A percentile compares a stretch with the other conserved stretches of the same genome.
Conservation (phyloP, 2,797 vertebrate genomes). For the Champsocephalus gunnari region DNA sequence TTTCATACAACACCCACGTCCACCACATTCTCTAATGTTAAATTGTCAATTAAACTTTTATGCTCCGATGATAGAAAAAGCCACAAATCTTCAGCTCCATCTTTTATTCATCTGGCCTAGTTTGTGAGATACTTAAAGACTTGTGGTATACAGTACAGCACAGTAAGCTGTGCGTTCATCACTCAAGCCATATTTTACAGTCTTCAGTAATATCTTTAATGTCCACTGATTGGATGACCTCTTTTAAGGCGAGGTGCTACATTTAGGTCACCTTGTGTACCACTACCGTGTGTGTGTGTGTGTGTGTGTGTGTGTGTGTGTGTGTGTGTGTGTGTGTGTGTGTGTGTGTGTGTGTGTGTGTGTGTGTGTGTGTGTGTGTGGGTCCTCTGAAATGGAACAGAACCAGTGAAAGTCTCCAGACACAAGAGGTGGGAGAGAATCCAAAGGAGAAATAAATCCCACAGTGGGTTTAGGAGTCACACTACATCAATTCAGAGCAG, state of each 20-base stretch:
- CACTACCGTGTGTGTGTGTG: not conserved
- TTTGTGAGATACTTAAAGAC: slow-evolving; percentile 54
- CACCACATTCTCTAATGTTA: slow-evolving; percentile 62
- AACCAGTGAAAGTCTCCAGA: slow-evolving; percentile 39
- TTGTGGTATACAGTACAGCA: slow-evolving; percentile 6
- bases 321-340: too few species aligned
- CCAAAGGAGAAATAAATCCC: slow-evolving; percentile 32
- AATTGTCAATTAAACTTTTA: slow-evolving; percentile 72
- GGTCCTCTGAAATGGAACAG: slow-evolving; percentile 26
- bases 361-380: too few species aligned
- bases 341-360: too few species aligned
- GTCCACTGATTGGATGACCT: slow-evolving; percentile 41
- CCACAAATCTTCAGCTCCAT: slow-evolving; percentile 64
- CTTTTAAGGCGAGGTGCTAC: slow-evolving; percentile 24
- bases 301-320: too few species aligned
- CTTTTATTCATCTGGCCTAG: slow-evolving; percentile 66
- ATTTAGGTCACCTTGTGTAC: slow-evolving; percentile 38
- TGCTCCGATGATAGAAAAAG: slow-evolving; percentile 29
- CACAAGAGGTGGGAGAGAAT: slow-evolving; percentile 46
- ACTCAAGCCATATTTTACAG: slow-evolving; percentile 39
- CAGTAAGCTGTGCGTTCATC: slow-evolving; percentile 30
- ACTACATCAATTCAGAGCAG: slow-evolving; percentile 74
- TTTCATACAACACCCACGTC: slow-evolving; percentile 12
- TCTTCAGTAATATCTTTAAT: slow-evolving; percentile 45
- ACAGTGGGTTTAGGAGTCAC: slow-evolving; percentile 57